phyloP scores from a whole-genome alignment of 2,888 invertebrate genomes.

The Lysandra bellargus region DNA sequence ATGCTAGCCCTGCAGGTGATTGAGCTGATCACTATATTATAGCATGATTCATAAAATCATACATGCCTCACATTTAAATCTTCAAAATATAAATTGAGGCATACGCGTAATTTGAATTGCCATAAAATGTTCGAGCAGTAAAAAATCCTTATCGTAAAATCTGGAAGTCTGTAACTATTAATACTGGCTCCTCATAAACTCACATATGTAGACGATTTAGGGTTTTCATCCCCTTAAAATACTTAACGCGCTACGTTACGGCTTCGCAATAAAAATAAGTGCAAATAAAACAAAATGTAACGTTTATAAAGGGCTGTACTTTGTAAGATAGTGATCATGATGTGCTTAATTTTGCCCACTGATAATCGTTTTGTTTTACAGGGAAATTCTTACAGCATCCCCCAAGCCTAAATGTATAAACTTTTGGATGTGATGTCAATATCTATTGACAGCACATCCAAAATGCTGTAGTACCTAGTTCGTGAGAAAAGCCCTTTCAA shows the following conservation, averaged over 20 bases:
- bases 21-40: neutral
- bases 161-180: conserved; percentile 23
- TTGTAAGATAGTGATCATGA: neutral
- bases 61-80: neutral
- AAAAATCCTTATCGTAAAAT: conserved; percentile 13
- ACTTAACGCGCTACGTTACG: conserved; percentile 15
- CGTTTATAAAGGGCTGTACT: neutral
- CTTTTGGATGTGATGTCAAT: no score
- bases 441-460: no score
- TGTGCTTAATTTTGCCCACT: neutral
- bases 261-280: conserved; percentile 26
- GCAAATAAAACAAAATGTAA: conserved; percentile 28
- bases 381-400: neutral
- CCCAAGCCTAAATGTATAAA: no score
- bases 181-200: conserved; percentile 19
- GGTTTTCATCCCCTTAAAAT: conserved; percentile 27
- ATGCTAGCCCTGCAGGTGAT: no score
- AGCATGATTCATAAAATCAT: conserved; percentile 32
- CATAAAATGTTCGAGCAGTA: neutral
- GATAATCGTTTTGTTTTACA: neutral
- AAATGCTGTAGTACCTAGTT: no score
- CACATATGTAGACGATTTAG: conserved; percentile 8
- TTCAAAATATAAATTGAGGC: neutral
- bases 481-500: no score
- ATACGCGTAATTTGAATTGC: neutral